Base-by-base conservation (phyloP, 2,113 vertebrate genomes). In the Phalacrocorax carbo region DNA sequence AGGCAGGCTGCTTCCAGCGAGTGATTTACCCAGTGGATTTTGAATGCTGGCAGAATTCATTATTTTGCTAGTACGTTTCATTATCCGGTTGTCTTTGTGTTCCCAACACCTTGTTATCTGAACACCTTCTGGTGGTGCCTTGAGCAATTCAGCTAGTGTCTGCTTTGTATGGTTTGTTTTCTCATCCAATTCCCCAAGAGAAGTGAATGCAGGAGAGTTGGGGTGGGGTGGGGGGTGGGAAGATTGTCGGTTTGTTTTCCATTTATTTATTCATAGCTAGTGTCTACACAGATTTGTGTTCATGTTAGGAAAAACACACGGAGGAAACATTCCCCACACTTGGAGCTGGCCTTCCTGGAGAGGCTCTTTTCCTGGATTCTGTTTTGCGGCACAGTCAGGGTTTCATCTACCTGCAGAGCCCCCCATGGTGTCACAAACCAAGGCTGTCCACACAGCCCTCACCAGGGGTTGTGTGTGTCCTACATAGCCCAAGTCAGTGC, bases 121-220 rank as follows among this genome's bases (percentile, higher is more conserved):
- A 83, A 55, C 91, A 75, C 60, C 88, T 95, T 54, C 94, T 94
- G 95, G 88, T 91, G 29, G 64, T 84, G 93, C 95, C 94, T 62
- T 88, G n/a, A 83, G 95, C 95, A 75, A 70, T 70, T 93, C 80
- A 88, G 20, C 68, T 90, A 34, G n/a, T 84, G 84, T 7, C 73
- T 93, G 64, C 72, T 84, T 44, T 77, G 5, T 81, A 40, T 30
- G 58, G 54, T 52, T 77, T 90, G 44, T 90, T 91, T 81, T 72
- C 76, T 62, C 72, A 81, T 42, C 42, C 51, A 14, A 0, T 81
- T 92, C 29, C 76, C 61, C 11, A 3, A 51, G 68, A 88, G 70
- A 75, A 89, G 84, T 6, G 30, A 81, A 94, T 44, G 83, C 66
- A 52, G 75, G 29, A 77, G 70, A 48, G 29, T 3, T 51, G 49